phyloP scores from a whole-genome alignment of 2,888 invertebrate genomes.

The Nematopogon swammerdamellus region DNA sequence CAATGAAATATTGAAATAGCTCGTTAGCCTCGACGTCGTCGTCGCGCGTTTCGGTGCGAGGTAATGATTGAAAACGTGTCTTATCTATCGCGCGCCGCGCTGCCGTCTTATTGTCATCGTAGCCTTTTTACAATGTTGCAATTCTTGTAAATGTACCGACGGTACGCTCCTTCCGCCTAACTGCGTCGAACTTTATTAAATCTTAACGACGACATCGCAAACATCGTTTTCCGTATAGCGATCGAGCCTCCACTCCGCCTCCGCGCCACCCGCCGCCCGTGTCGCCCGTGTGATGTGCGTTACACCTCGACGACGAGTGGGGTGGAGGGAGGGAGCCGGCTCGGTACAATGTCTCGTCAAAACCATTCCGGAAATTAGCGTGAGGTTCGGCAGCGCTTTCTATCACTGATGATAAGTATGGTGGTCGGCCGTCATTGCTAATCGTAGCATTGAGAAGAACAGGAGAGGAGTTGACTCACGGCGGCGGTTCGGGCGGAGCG shows the following conservation, averaged over 20 bases:
- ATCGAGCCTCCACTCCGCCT: too few relatives aligned
- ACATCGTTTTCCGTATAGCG: too few relatives aligned
- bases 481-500: neutral
- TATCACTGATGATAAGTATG: neutral
- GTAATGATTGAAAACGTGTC: slow-evolving; percentile 53
- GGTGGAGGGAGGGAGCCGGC: neutral
- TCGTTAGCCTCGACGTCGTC: slow-evolving; percentile 14
- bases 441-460: neutral
- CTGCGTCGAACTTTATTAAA: neutral
- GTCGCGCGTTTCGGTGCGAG: slow-evolving; percentile 25
- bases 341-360: neutral
- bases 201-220: neutral
- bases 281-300: too few relatives aligned
- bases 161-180: neutral
- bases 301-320: too few relatives aligned
- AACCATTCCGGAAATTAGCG: neutral
- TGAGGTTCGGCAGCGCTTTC: neutral
- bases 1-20: slow-evolving; percentile 9
- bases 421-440: neutral
- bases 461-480: neutral
- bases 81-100: slow-evolving; percentile 42
- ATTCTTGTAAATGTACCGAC: neutral
- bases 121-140: slow-evolving; percentile 1
- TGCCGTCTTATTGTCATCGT: neutral
- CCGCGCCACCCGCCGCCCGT: neutral